A percentile compares a stretch with the other conserved stretches of the same genome.
These are phyloP conservation scores for Tragelaphus scriptus DNA, from an alignment of 2,113 vertebrate species.

Conservation along the genomic window DNA sequence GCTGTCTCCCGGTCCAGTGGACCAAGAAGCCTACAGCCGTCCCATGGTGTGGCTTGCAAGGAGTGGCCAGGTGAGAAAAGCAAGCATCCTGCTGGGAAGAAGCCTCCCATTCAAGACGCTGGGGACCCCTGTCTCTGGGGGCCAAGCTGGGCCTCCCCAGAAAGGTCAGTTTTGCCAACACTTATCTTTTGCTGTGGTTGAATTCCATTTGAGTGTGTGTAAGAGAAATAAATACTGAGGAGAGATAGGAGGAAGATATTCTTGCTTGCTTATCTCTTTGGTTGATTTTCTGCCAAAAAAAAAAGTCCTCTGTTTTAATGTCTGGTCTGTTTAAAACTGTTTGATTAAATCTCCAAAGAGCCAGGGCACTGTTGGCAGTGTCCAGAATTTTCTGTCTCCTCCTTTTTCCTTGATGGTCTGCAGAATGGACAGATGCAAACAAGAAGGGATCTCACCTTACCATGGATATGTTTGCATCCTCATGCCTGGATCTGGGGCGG, in stretches of 20 bases:
- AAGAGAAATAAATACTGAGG: neutral
- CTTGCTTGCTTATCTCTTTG: neutral
- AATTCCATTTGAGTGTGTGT: neutral
- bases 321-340: neutral
- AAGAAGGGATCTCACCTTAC: neutral
- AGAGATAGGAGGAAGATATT: neutral
- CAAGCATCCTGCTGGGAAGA: neutral
- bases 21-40: neutral
- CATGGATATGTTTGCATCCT: neutral
- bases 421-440: neutral
- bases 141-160: rapidly evolving
- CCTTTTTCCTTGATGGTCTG: neutral
- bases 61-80: neutral
- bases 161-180: neutral
- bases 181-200: neutral
- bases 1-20: neutral
- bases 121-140: neutral
- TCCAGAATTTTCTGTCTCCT: neutral
- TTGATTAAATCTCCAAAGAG: neutral
- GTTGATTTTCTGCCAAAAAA: neutral
- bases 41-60: neutral
- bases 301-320: neutral
- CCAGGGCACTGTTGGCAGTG: neutral
- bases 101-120: neutral
- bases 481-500: neutral